Percentiles rank a stretch among this genome's conserved stretches.
Evolutionary conservation across 2,113 vertebrate genomes (phyloP).

Genomic region (Paratilapia polleni): DNA sequence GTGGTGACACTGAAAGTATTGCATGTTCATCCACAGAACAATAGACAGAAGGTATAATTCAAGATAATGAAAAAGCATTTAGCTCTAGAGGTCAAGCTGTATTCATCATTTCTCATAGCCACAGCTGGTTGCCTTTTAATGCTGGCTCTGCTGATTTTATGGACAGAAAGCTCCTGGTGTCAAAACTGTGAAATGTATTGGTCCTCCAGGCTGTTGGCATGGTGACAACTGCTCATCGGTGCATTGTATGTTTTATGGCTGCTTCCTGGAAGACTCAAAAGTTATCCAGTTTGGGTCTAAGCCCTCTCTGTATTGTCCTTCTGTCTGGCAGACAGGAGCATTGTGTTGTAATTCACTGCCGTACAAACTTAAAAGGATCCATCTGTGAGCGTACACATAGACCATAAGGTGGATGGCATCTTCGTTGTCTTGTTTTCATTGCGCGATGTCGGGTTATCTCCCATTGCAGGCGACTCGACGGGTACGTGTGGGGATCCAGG

Average conservation of each 20-base stretch:
- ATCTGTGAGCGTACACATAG: constrained; percentile 1
- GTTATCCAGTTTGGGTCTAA: constrained; percentile 33
- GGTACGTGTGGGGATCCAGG: constrained; percentile 95
- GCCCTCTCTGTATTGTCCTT: constrained; percentile 15
- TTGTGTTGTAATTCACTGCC: constrained; percentile 25
- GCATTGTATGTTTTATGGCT: constrained; percentile 65
- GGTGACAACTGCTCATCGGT: constrained; percentile 63
- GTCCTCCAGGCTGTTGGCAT: constrained; percentile 62
- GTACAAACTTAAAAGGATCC: constrained; percentile 22
- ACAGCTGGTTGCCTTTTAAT: constrained; percentile 73
- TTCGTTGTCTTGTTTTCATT: constrained; percentile 28
- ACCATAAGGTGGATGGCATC: constrained; percentile 3
- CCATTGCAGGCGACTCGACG: constrained; percentile 83
- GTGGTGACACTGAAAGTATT: constrained; percentile 13
- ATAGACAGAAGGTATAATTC: constrained; percentile 48
- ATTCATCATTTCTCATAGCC: constrained; percentile 62
- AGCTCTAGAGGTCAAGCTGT: constrained; percentile 60
- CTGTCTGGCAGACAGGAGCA: constrained; percentile 27
- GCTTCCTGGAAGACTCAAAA: constrained; percentile 41
- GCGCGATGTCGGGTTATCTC: constrained; percentile 53
- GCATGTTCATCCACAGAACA: constrained; percentile 31
- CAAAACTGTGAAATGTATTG: constrained; percentile 60
- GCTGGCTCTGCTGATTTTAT: constrained; percentile 60
- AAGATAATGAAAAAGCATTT: constrained; percentile 57
- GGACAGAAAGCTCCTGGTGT: constrained; percentile 60